Conservation (phyloP, 1,140 invertebrate genomes). For the Cotesia typhae region DNA sequence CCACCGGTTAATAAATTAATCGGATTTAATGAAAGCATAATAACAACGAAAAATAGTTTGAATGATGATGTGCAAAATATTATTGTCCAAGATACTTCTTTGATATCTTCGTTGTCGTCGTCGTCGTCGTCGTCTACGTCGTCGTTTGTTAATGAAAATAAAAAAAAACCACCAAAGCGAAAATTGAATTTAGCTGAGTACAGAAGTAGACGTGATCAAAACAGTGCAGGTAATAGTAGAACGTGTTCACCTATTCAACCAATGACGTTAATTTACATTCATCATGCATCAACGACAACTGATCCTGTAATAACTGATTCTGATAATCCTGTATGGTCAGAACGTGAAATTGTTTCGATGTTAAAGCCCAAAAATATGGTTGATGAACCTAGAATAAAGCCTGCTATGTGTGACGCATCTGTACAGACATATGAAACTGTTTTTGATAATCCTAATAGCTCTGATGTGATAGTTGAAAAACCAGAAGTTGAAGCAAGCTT, state of each 20-base stretch:
- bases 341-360: conserved; percentile 53
- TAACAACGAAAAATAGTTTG: conserved; percentile 48
- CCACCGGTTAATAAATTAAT: conserved; percentile 37
- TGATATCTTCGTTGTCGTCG: too few species aligned
- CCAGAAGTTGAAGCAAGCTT: conserved; percentile 10
- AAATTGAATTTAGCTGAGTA: conserved; percentile 67
- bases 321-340: conserved; percentile 48
- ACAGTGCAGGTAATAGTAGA: conserved; percentile 47
- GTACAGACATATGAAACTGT: conserved; percentile 53
- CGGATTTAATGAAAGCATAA: conserved; percentile 46
- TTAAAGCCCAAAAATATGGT: conserved; percentile 49
- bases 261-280: conserved; percentile 49
- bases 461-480: conserved; percentile 22
- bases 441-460: conserved; percentile 44
- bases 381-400: conserved; percentile 48
- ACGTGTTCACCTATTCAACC: conserved; percentile 50
- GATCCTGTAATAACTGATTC: conserved; percentile 47
- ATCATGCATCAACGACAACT: conserved; percentile 54
- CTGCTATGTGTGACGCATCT: conserved; percentile 37
- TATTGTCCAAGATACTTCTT: conserved; percentile 41
- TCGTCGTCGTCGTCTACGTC: too few species aligned
- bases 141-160: conserved; percentile 34
- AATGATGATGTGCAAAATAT: conserved; percentile 50
- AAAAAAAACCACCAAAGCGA: conserved; percentile 52
- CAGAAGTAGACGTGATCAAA: conserved; percentile 59